Conservation (phyloP, 2,113 vertebrate genomes). For the Calidris pugnax region DNA sequence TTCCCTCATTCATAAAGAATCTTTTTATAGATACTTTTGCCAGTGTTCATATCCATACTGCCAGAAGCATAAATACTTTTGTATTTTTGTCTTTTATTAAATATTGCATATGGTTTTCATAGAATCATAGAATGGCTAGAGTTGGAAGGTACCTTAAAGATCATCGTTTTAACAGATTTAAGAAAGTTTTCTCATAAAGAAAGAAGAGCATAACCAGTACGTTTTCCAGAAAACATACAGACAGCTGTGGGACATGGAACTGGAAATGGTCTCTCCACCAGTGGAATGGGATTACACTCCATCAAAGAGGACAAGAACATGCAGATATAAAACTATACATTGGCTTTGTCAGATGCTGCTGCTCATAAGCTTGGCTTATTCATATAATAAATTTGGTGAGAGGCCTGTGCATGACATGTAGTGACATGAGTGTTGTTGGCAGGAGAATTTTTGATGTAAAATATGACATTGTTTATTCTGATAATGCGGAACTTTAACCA, state of each 20-base stretch:
- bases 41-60: background rate
- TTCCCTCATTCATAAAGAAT: background rate
- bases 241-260: background rate
- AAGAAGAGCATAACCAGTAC: background rate
- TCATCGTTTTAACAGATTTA: background rate
- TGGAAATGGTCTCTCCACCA: background rate
- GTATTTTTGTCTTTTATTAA: background rate
- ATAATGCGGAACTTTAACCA: background rate
- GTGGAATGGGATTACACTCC: background rate
- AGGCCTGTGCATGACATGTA: rapidly evolving
- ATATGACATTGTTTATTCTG: background rate
- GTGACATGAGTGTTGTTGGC: background rate
- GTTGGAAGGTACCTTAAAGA: too few relatives aligned
- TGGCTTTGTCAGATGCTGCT: background rate
- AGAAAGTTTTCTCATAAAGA: background rate
- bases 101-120: background rate
- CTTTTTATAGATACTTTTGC: background rate
- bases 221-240: background rate
- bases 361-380: background rate
- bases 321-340: background rate
- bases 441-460: background rate
- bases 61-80: background rate
- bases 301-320: background rate
- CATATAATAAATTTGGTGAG: background rate
- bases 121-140: too few relatives aligned